phyloP scores from a whole-genome alignment of 2,113 vertebrate species.

The Arizona elegans region DNA sequence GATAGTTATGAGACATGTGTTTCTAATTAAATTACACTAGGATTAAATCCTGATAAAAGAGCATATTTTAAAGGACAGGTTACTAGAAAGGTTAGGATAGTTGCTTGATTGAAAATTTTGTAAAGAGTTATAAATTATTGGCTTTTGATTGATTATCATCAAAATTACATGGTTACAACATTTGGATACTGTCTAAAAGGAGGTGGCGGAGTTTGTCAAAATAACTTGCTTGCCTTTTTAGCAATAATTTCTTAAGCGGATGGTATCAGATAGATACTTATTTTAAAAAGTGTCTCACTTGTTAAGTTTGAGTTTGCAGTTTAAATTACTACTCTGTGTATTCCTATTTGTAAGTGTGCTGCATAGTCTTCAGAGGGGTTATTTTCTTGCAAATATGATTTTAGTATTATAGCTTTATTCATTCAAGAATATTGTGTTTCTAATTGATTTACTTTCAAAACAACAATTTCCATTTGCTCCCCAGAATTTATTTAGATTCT shows the following conservation, averaged over 20 bases:
- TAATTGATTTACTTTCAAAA: neutral
- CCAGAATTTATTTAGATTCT: neutral
- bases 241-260: neutral
- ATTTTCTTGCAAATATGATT: neutral
- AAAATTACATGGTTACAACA: constrained; percentile 54
- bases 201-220: constrained; percentile 22
- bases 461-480: neutral
- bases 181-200: constrained; percentile 43
- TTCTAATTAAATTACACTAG: constrained; percentile 80
- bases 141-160: constrained; percentile 48
- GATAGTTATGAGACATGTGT: constrained; percentile 81
- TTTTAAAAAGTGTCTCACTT: constrained; percentile 9
- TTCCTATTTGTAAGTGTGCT: neutral
- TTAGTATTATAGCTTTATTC: neutral
- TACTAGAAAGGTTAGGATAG: constrained; percentile 66
- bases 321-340: neutral
- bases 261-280: constrained; percentile 34
- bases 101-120: constrained; percentile 59
- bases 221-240: neutral
- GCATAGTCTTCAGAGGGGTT: too few relatives aligned
- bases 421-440: neutral
- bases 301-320: rapidly evolving
- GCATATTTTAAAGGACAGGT: constrained; percentile 71
- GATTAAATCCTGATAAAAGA: constrained; percentile 82
- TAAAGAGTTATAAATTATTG: constrained; percentile 52